Evolutionary conservation across 2,888 invertebrate species (phyloP), one percentile per base, ranked within the genome.

Genomic region (Mycalesis mineus): DNA sequence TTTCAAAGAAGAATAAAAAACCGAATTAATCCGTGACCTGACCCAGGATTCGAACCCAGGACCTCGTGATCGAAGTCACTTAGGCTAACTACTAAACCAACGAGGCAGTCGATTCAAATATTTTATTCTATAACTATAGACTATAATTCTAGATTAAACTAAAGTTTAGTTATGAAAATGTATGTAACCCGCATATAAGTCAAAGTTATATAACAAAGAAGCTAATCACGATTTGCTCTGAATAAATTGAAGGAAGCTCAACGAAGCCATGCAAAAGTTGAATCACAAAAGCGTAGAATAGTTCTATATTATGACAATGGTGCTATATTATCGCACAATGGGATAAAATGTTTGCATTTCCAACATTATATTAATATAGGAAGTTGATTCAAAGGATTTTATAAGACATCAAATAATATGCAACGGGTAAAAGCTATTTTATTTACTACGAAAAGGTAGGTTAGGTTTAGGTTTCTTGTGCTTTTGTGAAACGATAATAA

Each of bases 181-280:
- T n/a, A n/a, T 5, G 22, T 22, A 4, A 2, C 5, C 22, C 22
- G 22, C 22, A 44, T 13, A n/a, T 11, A 22, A 13, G 28, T 13
- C 1, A 44, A 29, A 44, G 13, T 29, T 28, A 44, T 28, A n/a
- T n/a, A 44, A 44, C 28, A 29, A 28, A 44, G 28, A 44, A 29
- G 13, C 44, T 28, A 44, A 44, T 44, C 44, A 44, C 2, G 44
- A 28, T 44, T 44, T 13, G n/a, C 28, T 7, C 13, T 44, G 29
- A 29, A 44, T 13, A 44, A 44, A 44, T 28, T 44, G 44, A 22
- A 17, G 28, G 42, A 44, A 44, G 28, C 13, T 44, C 13, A 13
- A n/a, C 28, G 44, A 44, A 44, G 28, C 44, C 44, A 29, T 29
- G 44, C 29, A 44, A 44, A 44, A 44, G n/a, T 28, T 28, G n/a